phyloP scores from a whole-genome alignment of 2,113 vertebrate genomes.

The Tenebrosternarchus preto region DNA sequence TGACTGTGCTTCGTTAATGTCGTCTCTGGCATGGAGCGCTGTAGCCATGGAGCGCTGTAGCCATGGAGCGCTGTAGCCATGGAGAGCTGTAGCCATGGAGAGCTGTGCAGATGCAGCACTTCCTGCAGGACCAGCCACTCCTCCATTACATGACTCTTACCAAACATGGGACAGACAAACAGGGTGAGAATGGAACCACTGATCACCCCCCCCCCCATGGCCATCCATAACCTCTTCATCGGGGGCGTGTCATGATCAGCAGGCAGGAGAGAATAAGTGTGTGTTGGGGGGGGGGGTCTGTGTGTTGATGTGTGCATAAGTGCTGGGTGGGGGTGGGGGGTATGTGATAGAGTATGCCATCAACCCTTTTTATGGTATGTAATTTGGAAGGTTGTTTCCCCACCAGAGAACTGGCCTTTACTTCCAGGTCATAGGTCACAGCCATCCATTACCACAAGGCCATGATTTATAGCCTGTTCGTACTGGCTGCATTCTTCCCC shows the following conservation, averaged over 20 bases:
- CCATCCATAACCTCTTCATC: constrained; percentile 64
- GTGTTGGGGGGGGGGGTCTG: not conserved
- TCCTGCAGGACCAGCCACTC: constrained; percentile 84
- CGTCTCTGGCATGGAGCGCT: constrained; percentile 84
- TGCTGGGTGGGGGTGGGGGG: not conserved
- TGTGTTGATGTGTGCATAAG: not conserved
- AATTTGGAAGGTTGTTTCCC: constrained; percentile 50
- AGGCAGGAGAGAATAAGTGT: constrained; percentile 9
- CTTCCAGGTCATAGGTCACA: constrained; percentile 68
- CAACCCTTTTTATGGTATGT: constrained; percentile 54
- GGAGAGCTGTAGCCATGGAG: constrained; percentile 76
- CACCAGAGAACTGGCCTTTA: constrained; percentile 51
- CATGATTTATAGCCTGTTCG: constrained; percentile 65
- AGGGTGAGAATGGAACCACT: constrained; percentile 68
- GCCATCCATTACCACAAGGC: constrained; percentile 65
- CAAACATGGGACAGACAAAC: constrained; percentile 78
- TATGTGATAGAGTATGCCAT: constrained; percentile 37
- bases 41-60: constrained; percentile 78
- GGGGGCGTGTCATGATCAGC: constrained; percentile 39
- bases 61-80: constrained; percentile 81
- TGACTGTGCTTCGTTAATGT: constrained; percentile 92
- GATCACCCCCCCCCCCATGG: constrained; percentile 66
- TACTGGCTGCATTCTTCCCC: constrained; percentile 4
- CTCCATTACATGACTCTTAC: constrained; percentile 84
- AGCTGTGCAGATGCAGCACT: constrained; percentile 84